Evolutionary conservation across 2,113 vertebrate genomes (phyloP).

Genomic region (Callipepla californica): DNA sequence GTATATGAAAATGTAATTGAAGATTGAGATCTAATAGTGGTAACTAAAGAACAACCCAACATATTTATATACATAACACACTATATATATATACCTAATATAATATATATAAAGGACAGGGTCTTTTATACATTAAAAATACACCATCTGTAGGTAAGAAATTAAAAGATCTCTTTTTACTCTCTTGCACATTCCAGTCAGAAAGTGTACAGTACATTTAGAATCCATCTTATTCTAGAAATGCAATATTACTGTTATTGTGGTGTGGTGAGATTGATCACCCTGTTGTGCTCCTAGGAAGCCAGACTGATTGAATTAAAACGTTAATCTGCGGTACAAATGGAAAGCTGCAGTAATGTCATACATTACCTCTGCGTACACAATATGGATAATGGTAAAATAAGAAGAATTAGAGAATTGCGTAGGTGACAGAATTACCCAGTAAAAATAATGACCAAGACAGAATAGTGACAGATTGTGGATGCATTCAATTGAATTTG

Average conservation of each 20-base stretch:
- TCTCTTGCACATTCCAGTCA: neutral
- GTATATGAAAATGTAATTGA: constrained; percentile 9
- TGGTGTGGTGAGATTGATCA: constrained; percentile 55
- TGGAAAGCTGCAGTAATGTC: constrained; percentile 43
- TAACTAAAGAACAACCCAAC: neutral
- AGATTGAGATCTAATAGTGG: neutral
- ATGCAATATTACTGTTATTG: constrained; percentile 59
- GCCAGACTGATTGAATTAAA: constrained; percentile 62
- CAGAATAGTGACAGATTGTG: constrained; percentile 23
- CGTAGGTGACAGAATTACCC: constrained; percentile 15
- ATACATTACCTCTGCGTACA: constrained; percentile 27
- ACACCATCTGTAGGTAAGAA: neutral
- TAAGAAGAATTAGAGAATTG: constrained; percentile 51
- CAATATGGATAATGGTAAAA: constrained; percentile 33
- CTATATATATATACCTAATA: too few relatives aligned
- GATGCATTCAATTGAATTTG: constrained; percentile 36
- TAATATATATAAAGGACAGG: neutral
- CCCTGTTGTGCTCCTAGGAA: neutral
- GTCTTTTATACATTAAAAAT: constrained; percentile 8
- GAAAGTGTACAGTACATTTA: constrained; percentile 19
- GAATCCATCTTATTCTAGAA: constrained; percentile 54
- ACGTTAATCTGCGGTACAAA: constrained; percentile 47
- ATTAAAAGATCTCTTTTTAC: constrained; percentile 24
- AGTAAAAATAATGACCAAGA: constrained; percentile 21
- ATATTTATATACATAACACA: too few relatives aligned